These are phyloP conservation scores for Scrobipalpa costella DNA, from an alignment of 2,888 invertebrate species.

Conservation along the genomic window DNA sequence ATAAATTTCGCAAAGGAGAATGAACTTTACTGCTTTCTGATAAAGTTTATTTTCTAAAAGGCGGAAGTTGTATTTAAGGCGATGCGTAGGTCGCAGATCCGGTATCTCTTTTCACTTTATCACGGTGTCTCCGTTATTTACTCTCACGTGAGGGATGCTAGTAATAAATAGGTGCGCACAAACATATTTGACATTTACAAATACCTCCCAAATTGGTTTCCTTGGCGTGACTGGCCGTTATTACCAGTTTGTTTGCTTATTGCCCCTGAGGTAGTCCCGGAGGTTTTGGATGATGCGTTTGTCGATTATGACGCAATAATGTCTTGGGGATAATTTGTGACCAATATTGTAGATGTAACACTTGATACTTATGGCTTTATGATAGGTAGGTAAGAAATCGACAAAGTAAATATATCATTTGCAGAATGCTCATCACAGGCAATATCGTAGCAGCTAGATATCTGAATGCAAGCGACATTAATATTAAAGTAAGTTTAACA, in stretches of 20 bases:
- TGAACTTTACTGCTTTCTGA: slow-evolving; percentile 48
- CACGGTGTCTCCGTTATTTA: slow-evolving; percentile 79
- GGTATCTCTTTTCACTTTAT: slow-evolving; percentile 80
- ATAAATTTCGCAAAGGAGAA: slow-evolving; percentile 49
- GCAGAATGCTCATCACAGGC: too few species aligned
- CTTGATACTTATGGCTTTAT: background rate
- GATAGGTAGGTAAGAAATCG: background rate
- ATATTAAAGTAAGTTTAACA: background rate
- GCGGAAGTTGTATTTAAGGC: slow-evolving; percentile 54
- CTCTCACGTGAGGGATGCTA: slow-evolving; percentile 78
- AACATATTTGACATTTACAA: slow-evolving; percentile 80
- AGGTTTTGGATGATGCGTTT: slow-evolving; percentile 34
- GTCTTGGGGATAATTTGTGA: slow-evolving; percentile 26
- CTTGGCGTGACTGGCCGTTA: slow-evolving; percentile 75
- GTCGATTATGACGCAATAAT: slow-evolving; percentile 38
- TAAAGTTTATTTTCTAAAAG: slow-evolving; percentile 51
- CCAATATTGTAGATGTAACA: slow-evolving; percentile 16
- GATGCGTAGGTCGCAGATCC: slow-evolving; percentile 54
- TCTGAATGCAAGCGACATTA: background rate
- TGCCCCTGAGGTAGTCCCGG: slow-evolving; percentile 54
- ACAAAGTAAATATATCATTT: too few species aligned
- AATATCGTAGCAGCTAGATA: background rate
- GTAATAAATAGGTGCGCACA: slow-evolving; percentile 79
- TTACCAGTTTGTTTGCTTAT: slow-evolving; percentile 72
- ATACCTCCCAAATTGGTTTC: slow-evolving; percentile 77